phyloP scores from a whole-genome alignment of 1,140 invertebrate genomes.

The Drosophila chauvacae region DNA sequence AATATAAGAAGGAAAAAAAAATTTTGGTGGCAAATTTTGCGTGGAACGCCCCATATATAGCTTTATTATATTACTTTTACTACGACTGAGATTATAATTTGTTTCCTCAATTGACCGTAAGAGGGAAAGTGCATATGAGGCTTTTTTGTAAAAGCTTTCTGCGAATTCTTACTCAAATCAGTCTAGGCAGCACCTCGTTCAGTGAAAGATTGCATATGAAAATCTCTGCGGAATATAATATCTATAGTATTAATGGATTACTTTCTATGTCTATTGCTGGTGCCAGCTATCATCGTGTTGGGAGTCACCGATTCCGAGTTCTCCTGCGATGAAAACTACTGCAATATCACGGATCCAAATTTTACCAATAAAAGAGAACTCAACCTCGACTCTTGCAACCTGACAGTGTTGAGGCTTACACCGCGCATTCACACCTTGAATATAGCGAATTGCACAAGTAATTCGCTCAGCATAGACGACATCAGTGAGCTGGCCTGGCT shows the following conservation, averaged over 20 bases:
- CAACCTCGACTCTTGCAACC: slow-evolving; percentile 35
- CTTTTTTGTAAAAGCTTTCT: slow-evolving; percentile 2
- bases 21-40: too few relatives aligned
- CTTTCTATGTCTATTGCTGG: background rate
- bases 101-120: background rate
- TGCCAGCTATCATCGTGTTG: slow-evolving; percentile 2
- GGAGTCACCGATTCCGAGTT: background rate
- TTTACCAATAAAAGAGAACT: slow-evolving; percentile 31
- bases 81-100: background rate
- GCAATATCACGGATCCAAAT: background rate
- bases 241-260: background rate
- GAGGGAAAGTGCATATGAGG: background rate
- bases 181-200: background rate
- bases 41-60: too few relatives aligned
- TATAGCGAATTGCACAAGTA: slow-evolving; percentile 49
- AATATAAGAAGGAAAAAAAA: too few relatives aligned
- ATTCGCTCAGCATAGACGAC: slow-evolving; percentile 14
- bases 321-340: background rate
- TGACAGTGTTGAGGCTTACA: slow-evolving; percentile 29
- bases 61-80: background rate
- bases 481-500: slow-evolving; percentile 14
- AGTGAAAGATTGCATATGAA: background rate
- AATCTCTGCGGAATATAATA: background rate
- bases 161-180: background rate
- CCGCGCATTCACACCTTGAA: slow-evolving; percentile 49